Conservation (phyloP, 1,140 invertebrate species). For the Pachypsylla venusta region DNA sequence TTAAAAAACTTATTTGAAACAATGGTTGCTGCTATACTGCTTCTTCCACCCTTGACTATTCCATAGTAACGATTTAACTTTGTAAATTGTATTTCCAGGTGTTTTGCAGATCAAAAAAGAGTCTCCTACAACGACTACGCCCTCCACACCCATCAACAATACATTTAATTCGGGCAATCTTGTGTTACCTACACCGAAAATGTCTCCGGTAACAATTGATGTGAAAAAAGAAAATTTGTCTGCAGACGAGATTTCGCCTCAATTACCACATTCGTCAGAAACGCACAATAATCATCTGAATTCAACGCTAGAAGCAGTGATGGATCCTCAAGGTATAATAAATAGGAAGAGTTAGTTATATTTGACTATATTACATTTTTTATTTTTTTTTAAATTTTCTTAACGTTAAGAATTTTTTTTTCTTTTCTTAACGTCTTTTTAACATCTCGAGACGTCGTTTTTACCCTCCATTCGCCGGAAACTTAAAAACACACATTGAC, state of each 20-base stretch:
- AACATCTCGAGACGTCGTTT: too few species aligned
- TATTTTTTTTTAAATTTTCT: background rate
- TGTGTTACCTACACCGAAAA: background rate
- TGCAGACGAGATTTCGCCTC: constrained; percentile 34
- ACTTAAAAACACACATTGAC: too few species aligned
- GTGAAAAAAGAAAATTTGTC: constrained; percentile 38
- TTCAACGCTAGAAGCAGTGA: background rate
- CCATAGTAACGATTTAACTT: too few species aligned
- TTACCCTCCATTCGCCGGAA: too few species aligned
- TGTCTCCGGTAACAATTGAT: constrained; percentile 18
- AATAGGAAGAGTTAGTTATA: constrained; percentile 9
- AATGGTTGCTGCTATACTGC: too few species aligned
- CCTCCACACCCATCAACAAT: background rate
- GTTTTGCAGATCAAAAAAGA: constrained; percentile 13
- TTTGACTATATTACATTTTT: constrained; percentile 7
- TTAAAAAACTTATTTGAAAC: too few species aligned
- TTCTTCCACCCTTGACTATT: too few species aligned
- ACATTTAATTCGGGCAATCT: background rate
- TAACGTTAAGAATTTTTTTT: constrained; percentile 3
- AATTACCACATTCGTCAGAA: constrained; percentile 26
- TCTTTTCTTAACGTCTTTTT: background rate
- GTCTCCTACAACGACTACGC: background rate
- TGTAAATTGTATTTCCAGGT: too few species aligned
- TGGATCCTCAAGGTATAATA: constrained; percentile 8
- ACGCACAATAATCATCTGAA: constrained; percentile 30